Evolutionary conservation across 2,797 vertebrate genomes (phyloP), one percentile per base, ranked within the genome.

Genomic region (Oryzias sinensis): DNA sequence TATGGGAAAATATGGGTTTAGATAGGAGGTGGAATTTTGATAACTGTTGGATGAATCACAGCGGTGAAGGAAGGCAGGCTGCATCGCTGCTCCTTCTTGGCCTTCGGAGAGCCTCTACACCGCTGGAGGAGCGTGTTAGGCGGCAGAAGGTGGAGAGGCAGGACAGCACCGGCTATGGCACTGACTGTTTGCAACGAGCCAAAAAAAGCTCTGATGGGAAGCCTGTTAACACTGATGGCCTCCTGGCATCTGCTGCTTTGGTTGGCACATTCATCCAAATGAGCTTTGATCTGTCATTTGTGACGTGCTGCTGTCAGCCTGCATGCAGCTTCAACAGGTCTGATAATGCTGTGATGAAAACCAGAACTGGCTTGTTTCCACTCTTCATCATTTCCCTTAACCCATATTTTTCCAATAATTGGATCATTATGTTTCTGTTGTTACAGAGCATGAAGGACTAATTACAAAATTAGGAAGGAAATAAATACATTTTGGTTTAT

Each of bases 211-310:
- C 72, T 79, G 67, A 80, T 56, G 47, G 62, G 40, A n/a, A 58
- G 50, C 65, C 74, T 68, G 67, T 83, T 69, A 68, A 62, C 75
- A 81, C 66, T 51, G 60, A 71, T 83, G 69, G 59, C 51, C 14
- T 18, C 14, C 65, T 70, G 54, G n/a, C 52, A 11, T 68, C 75
- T 79, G 56, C 58, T 76, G 77, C 65, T 74, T 53, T 66, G 54
- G 64, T 76, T 63, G 68, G 71, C 61, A 43, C 53, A 92, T 92
- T 92, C 90, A 90, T 81, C 88, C 88, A 84, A 63, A 73, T 79
- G 80, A 64, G 77, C 84, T 90, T 89, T 87, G 89, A 91, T 90
- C 81, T 78, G 79, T 88, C 71, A 74, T 72, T 74, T 77, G 84
- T 90, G 85, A 90, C 79, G 68, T 77, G 83, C 87, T 87, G 84